Conservation (phyloP, 1,140 invertebrate genomes). For the Nephila pilipes region DNA sequence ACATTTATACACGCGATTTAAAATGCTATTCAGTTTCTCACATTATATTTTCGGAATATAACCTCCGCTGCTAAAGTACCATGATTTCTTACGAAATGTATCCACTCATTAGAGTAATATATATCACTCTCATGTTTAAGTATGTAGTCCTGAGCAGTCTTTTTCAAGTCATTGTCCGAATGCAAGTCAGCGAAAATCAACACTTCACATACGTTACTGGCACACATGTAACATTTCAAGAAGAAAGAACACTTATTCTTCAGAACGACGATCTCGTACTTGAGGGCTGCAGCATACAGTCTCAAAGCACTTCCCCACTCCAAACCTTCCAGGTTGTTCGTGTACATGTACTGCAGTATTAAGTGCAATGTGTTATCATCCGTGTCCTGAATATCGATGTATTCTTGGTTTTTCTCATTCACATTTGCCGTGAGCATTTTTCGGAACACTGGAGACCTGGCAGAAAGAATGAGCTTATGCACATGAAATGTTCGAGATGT, state of each 20-base stretch:
- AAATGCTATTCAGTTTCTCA: no score
- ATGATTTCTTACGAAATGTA: neutral
- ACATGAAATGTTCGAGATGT: constrained; percentile 81
- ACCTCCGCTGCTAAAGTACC: neutral
- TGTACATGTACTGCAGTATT: neutral
- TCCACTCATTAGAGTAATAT: neutral
- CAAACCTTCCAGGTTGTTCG: neutral
- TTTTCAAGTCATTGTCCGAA: neutral
- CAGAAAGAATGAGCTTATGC: constrained; percentile 87
- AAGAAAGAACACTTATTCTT: neutral
- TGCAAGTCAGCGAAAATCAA: neutral
- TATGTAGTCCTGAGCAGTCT: neutral
- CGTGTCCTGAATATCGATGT: neutral
- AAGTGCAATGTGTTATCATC: neutral
- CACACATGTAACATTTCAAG: neutral
- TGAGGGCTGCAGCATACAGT: neutral
- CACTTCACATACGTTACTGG: neutral
- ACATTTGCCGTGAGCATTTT: constrained; percentile 84
- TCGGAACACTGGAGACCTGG: constrained; percentile 88
- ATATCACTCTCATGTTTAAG: neutral
- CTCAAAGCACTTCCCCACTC: neutral
- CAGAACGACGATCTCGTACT: neutral
- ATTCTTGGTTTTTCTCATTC: neutral
- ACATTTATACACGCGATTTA: no score
- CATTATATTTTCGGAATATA: no score